Base-by-base conservation (phyloP, 1,140 invertebrate species). In the Drosophila oshimai region DNA sequence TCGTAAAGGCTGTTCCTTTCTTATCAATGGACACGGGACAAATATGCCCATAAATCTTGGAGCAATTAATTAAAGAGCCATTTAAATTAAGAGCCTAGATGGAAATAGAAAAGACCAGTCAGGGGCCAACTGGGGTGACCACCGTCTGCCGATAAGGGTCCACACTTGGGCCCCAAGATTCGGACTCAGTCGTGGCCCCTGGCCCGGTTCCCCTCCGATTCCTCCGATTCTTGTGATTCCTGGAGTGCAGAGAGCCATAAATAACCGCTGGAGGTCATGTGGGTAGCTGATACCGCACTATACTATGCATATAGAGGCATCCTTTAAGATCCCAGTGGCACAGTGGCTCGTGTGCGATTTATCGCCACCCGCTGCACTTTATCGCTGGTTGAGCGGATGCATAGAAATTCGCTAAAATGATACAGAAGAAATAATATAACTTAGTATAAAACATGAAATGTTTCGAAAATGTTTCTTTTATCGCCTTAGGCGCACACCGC, bases 51-150 rank as follows among this genome's bases (percentile, higher is more conserved):
- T 87, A 81, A 87, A 87, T 87, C 81, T 60, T 61, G n/a, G 18
- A 18, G 22, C 68, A 87, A 87, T 87, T 87, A 87, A 87, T 87
- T 87, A 87, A 74, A 77, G 4, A 74, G 13, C 31, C 49, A 81
- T 87, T 87, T 77, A 64, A 77, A 72, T 60, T 61, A 42, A 49
- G 34, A 62, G 70, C 33, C 22, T 4, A 18, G 49, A 37, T 45
- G 41, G 39, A 73, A 54, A 36, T 81, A 50, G 62, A 67, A 67
- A 33, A 37, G 24, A 60, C 50, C 51, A 69, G 62, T 79, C 76
- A 76, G 55, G 54, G 47, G 51, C 18, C 51, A 45, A 29, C 24
- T 22, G 26, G 24, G 20, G 49, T 77, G 72, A 28, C 47, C 9
- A 18, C 9, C 12, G 34, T 29, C 61, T 62, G 55, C 26, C 44